These are phyloP conservation scores for Lasioglossum oenotherae DNA, from an alignment of 2,888 invertebrate genomes.

Conservation along the genomic window DNA sequence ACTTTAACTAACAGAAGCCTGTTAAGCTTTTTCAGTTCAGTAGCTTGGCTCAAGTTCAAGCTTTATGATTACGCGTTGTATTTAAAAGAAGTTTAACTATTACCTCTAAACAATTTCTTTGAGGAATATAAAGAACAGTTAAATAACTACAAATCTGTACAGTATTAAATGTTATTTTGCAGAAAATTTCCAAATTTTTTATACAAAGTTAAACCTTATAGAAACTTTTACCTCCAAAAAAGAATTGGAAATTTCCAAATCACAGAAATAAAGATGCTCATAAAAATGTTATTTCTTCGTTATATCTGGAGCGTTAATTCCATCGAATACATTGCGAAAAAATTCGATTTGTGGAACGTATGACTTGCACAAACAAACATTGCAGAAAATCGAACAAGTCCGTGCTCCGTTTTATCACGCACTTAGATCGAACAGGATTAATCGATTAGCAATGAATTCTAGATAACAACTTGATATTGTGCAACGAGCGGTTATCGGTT, in stretches of 20 bases:
- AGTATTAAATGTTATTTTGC: neutral
- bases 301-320: neutral
- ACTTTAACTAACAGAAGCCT: neutral
- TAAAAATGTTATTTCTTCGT: neutral
- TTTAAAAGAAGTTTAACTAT: neutral
- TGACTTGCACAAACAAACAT: neutral
- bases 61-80: neutral
- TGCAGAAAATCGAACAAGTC: too few species aligned
- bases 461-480: slow-evolving; percentile 18
- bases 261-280: neutral
- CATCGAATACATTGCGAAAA: neutral
- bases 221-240: neutral
- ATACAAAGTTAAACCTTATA: neutral
- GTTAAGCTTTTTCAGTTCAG: neutral
- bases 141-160: neutral
- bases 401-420: neutral
- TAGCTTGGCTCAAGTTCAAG: neutral
- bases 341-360: neutral
- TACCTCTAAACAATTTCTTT: neutral
- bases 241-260: neutral
- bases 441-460: slow-evolving; percentile 30
- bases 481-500: slow-evolving; percentile 34
- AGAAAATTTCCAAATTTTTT: neutral
- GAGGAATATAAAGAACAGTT: neutral
- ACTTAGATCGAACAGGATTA: slow-evolving; percentile 9